Evolutionary conservation across 1,140 invertebrate species (phyloP), one percentile per base, ranked within the genome.

Genomic region (Aradophagus sp.): DNA sequence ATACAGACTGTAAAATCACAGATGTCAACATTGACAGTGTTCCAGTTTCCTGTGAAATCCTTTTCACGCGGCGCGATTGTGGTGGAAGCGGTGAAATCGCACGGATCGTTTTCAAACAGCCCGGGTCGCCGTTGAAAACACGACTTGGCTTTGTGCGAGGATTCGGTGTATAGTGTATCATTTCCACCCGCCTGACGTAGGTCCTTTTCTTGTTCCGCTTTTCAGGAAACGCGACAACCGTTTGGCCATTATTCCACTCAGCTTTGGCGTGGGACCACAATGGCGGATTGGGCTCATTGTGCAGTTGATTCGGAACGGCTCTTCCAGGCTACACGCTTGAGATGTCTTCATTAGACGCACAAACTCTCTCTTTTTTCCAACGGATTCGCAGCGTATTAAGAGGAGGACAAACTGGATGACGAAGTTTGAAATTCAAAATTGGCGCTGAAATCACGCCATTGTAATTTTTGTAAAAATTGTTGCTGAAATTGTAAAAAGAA

Each of bases 31-130:
- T 70, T 48, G 36, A 74, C 75, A 66, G 61, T 69, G 55, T 66
- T 75, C 55, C 69, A 68, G 79, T 78, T 79, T 78, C 75, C 80
- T 77, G 74, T 82, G 80, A 82, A 83, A 83, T 84, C 75, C 79
- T 80, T 81, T 82, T 81, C 77, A 83, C 77, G 80, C 76, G 61
- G 76, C 68, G 68, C 10, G 8, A 38, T 26, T 15, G 17, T 3
- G 11, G 35, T 34, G 29, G 23, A 16, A 36, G 34, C 11, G 16
- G 42, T 29, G 26, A 61, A 65, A 52, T 26, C 27, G 65, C 55
- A 52, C 45, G 56, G 20, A 13, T 52, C 48, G 48, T 52, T 62
- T 56, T 52, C n/a, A n/a, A n/a, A 56, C 45, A 47, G 47, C 23
- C 7, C 20, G 45, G 26, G 17, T 39, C 20, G 32, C 15, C 34